Conservation (phyloP, 2,113 vertebrate genomes). For the Sialia sialis region DNA sequence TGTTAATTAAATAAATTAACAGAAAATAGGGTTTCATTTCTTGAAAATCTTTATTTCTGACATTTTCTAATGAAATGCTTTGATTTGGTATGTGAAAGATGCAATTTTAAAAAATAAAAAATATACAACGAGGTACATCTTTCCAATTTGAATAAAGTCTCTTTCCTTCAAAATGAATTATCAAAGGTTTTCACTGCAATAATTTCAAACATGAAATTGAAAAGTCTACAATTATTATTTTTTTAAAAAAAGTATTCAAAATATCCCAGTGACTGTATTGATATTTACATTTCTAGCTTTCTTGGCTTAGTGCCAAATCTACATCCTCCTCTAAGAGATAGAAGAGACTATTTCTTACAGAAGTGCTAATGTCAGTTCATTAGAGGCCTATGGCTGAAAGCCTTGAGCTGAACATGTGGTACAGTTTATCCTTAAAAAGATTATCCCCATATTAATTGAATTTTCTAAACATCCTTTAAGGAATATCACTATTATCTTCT, state of each 20-base stretch:
- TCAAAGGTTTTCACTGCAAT: neutral
- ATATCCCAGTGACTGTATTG: neutral
- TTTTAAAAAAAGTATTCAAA: neutral
- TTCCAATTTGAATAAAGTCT: neutral
- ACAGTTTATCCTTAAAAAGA: neutral
- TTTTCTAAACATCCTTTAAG: slow-evolving; percentile 24
- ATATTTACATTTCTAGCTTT: neutral
- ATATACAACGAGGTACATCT: neutral
- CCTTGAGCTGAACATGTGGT: neutral
- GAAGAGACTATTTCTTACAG: neutral
- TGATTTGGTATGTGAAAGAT: neutral
- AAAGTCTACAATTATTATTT: neutral
- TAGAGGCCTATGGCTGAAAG: neutral
- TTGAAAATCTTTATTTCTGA: neutral
- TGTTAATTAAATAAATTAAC: neutral
- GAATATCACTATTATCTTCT: slow-evolving; percentile 14
- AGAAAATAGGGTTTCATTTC: neutral
- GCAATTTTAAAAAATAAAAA: neutral
- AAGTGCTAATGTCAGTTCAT: neutral
- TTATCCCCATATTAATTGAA: neutral
- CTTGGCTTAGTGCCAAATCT: neutral
- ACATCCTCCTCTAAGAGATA: neutral
- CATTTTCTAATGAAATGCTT: neutral
- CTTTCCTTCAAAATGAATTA: neutral
- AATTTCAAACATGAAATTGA: neutral